Evolutionary conservation across 2,888 invertebrate species (phyloP), one percentile per base, ranked within the genome.

Genomic region (Heliconius ismenius): DNA sequence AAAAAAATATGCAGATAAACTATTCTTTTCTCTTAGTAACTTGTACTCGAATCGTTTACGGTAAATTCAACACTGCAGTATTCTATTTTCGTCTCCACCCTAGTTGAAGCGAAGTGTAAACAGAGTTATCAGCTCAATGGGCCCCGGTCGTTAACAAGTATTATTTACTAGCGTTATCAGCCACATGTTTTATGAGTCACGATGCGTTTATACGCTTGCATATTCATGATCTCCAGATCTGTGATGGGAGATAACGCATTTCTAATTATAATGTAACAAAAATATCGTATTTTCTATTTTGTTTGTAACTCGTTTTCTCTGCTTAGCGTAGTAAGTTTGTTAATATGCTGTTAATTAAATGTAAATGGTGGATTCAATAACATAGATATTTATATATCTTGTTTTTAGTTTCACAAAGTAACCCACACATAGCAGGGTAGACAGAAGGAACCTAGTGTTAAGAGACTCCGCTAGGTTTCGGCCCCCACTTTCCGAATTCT

Each of bases 111-210:
- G 70, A 78, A 79, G 81, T 81, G 81, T 79, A 80, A 82, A 80
- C 80, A 76, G 74, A 79, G 79, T 82, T 81, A 82, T 82, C 81
- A 70, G 60, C 76, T 77, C 79, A 81, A 82, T 82, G 78, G 80
- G 79, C 78, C 82, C 77, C 26, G 82, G 80, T 84, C 83, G 83
- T 84, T 86, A 86, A 83, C 82, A 84, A 82, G 84, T 86, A 84
- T 86, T 84, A 84, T 86, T 82, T 81, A 82, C 77, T 69, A 75
- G 75, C 79, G 80, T 82, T 83, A 89, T 87, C 87, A 82, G 78
- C 75, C 82, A 82, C 86, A 87, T 84, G 86, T 86, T 85, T 86
- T 84, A 86, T 85, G 83, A 89, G 87, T 89, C 90, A 90, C 88
- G 88, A 88, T 84, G 84, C 84, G 80, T 86, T 84, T 81, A 65